phyloP scores from a whole-genome alignment of 2,888 invertebrate species.

The Beris chalybata region DNA sequence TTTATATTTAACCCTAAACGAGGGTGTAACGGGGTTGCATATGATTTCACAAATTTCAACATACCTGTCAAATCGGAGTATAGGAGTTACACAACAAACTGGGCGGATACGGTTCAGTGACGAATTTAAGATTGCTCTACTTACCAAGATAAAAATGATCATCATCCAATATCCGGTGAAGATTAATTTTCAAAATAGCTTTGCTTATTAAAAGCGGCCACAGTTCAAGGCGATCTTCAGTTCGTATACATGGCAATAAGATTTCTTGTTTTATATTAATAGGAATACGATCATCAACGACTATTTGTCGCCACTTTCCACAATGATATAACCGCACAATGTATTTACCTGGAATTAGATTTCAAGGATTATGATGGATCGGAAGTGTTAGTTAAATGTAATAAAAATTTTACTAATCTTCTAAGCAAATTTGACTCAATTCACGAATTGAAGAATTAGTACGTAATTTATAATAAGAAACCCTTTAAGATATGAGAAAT shows the following conservation, averaged over 20 bases:
- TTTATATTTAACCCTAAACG: too few relatives aligned
- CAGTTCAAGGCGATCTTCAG: constrained; percentile 49
- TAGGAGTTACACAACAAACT: too few relatives aligned
- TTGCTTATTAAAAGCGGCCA: constrained; percentile 59
- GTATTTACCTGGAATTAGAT: constrained; percentile 55
- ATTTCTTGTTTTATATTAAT: constrained; percentile 49
- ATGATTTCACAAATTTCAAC: too few relatives aligned
- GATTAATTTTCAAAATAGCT: constrained; percentile 56
- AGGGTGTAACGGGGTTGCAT: too few relatives aligned
- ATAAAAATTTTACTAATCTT: neutral
- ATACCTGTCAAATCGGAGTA: too few relatives aligned
- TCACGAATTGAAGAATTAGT: too few relatives aligned
- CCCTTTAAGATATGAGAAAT: too few relatives aligned
- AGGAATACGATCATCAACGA: constrained; percentile 58
- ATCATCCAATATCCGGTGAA: constrained; percentile 51
- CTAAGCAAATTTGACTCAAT: too few relatives aligned
- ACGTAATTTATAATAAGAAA: too few relatives aligned
- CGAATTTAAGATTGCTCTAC: neutral
- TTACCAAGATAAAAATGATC: constrained; percentile 46
- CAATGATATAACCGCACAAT: constrained; percentile 57
- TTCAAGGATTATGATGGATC: too few relatives aligned
- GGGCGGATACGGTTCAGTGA: too few relatives aligned
- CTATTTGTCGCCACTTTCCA: constrained; percentile 58
- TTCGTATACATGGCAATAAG: constrained; percentile 50
- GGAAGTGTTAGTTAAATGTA: neutral